Evolutionary conservation across 2,888 invertebrate genomes (phyloP), one percentile per base, ranked within the genome.

Genomic region (Pyralis farinalis): DNA sequence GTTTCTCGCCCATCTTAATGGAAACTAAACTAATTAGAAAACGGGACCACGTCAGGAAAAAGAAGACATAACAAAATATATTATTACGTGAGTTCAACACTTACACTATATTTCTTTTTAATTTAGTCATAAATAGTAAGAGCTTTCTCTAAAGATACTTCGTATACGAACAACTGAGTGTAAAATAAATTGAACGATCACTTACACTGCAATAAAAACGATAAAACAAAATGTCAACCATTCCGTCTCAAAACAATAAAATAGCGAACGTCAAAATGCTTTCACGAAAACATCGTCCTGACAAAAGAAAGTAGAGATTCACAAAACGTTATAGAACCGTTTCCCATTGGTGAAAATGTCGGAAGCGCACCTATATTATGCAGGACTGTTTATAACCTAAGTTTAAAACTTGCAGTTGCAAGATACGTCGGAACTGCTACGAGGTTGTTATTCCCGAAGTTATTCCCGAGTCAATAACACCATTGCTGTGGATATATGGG

Each of bases 401-500:
- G 55, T 64, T 68, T 46, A 43, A 44, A 53, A 57, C 49, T 52
- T 49, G 47, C 53, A 51, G 52, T 53, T 51, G 25, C 25, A 61
- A 54, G 57, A 54, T 46, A 50, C 51, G 45, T 47, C 46, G 49
- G 47, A 60, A 59, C 54, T 63, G 55, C 60, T 60, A 44, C 40
- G 59, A 58, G 68, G 68, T 67, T 73, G 76, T 79, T 77, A 71
- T 73, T 67, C 63, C 44, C 47, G 56, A 80, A 79, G 67, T 79
- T 76, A 63, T 70, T 60, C 71, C 55, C 60, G 63, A 85, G 83
- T 85, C 86, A 82, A 86, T 83, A 83, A 73, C 84, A 83, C 78
- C 74, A 76, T 83, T 79, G 57, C 69, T 53, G 44, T 44, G 61
- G 65, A 79, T 72, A 67, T 74, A 78, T 73, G 70, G 69, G 65